Percentiles rank a stretch among this genome's conserved stretches.
These are phyloP conservation scores for Urocyon cinereoargenteus DNA, from an alignment of 2,797 vertebrate genomes.

Conservation along the genomic window DNA sequence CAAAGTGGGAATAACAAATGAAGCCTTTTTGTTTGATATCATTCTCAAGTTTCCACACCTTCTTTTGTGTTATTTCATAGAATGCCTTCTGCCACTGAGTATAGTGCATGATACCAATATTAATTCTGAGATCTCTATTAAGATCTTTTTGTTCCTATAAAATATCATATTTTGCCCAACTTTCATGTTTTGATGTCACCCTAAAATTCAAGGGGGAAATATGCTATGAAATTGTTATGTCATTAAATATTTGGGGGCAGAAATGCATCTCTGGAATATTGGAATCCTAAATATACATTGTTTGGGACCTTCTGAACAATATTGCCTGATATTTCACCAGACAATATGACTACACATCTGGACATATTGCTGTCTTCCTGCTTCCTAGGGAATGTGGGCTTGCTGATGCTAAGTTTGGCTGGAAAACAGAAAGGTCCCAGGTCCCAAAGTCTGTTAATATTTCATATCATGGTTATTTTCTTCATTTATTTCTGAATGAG, in stretches of 20 bases:
- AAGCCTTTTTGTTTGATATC: background rate
- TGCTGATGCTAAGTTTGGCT: constrained; percentile 13
- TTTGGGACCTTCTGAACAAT: background rate
- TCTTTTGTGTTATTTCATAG: background rate
- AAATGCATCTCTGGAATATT: background rate
- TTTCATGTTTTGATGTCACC: background rate
- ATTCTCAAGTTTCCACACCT: background rate
- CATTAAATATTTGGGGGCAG: background rate
- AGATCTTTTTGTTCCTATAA: background rate
- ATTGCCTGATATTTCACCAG: constrained; percentile 15
- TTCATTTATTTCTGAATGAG: constrained; percentile 57
- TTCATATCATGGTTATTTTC: constrained; percentile 48
- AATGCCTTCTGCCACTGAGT: background rate
- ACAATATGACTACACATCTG: background rate
- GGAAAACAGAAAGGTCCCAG: background rate
- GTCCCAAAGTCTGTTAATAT: constrained; percentile 28
- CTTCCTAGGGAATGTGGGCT: constrained; percentile 7
- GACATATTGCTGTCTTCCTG: background rate
- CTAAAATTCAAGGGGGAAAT: background rate
- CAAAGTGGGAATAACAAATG: background rate
- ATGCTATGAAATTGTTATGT: background rate
- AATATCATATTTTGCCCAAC: background rate
- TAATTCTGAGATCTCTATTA: background rate
- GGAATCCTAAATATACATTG: background rate
- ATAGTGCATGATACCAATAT: background rate